Evolutionary conservation across 1,140 invertebrate genomes (phyloP), one percentile per base, ranked within the genome.

Genomic region (Heliconius hewitsoni): DNA sequence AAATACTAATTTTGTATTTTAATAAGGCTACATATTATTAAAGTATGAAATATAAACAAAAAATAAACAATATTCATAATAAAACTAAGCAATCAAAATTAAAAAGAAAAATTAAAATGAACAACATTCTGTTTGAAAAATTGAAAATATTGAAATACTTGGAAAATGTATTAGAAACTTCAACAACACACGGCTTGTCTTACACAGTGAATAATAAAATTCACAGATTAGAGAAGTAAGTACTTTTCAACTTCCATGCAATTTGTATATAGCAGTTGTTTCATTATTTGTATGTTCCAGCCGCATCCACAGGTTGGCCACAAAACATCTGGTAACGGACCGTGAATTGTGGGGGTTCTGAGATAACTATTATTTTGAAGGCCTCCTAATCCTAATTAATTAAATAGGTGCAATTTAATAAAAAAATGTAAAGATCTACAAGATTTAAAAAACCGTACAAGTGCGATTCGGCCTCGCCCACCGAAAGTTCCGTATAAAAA

Each of bases 171-270:
- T 84, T 91, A 78, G 23, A 79, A 76, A 85, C 72, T 84, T 89
- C 85, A 37, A 91, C 88, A n/a, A 89, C 87, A 34, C 90, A 93
- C 71, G 90, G 90, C 3, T 77, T 91, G 30, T 82, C 86, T 73
- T 90, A 90, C 80, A 86, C 87, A 37, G 86, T 85, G 19, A 87
- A 93, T 71, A 77, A 81, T 66, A 79, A 87, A 39, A 83, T 89
- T 82, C 85, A 89, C 84, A 89, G 82, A 79, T 75, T 83, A 39
- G 91, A 91, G 73, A 90, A 87, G 91, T 93, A 86, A 78, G 73
- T 80, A 55, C 23, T 80, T 30, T 73, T 81, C 19, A 13, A 72
- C 9, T 73, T 70, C n/a, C 23, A 9, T 27, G 9, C 9, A 8
- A 9, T 8, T 57, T 57, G 55, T 8, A 19, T 57, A 9, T n/a